phyloP scores from a whole-genome alignment of 2,888 invertebrate species.

The Biston betularia region DNA sequence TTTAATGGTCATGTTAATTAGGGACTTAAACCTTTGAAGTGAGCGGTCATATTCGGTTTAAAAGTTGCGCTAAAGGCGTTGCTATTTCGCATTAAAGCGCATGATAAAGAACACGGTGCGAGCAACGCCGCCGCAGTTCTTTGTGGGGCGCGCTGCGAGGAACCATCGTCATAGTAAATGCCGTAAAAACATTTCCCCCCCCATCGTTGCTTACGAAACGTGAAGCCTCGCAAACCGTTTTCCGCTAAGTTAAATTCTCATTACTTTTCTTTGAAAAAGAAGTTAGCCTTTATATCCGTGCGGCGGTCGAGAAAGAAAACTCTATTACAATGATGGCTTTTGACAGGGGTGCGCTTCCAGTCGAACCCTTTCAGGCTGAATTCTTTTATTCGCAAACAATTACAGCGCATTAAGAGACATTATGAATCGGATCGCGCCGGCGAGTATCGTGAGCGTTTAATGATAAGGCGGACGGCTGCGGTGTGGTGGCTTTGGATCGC shows the following conservation, averaged over 20 bases:
- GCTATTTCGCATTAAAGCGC: conserved; percentile 68
- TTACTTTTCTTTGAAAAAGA: conserved; percentile 80
- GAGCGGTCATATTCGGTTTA: conserved; percentile 58
- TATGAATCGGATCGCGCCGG: conserved; percentile 63
- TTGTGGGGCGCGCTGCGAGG: conserved; percentile 66
- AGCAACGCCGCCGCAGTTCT: conserved; percentile 58
- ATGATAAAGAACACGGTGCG: conserved; percentile 67
- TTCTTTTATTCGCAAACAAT: conserved; percentile 76
- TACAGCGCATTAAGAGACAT: conserved; percentile 69
- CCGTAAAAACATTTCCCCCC: conserved; percentile 73
- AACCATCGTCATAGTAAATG: conserved; percentile 64
- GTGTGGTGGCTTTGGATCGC: conserved; percentile 69
- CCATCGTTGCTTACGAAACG: conserved; percentile 66
- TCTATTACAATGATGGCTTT: conserved; percentile 80
- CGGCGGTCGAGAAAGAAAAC: conserved; percentile 73
- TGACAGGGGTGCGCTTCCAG: conserved; percentile 63
- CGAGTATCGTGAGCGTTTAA: conserved; percentile 73
- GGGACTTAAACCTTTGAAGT: conserved; percentile 60
- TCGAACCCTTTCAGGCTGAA: conserved; percentile 64
- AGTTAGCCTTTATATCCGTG: conserved; percentile 79
- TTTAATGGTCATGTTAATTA: conserved; percentile 62
- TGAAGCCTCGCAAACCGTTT: conserved; percentile 69
- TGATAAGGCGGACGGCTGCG: conserved; percentile 72
- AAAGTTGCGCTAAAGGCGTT: conserved; percentile 70
- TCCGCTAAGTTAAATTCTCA: conserved; percentile 83